Base-by-base conservation (phyloP, 2,113 vertebrate genomes). In the Tylochromis polylepis region DNA sequence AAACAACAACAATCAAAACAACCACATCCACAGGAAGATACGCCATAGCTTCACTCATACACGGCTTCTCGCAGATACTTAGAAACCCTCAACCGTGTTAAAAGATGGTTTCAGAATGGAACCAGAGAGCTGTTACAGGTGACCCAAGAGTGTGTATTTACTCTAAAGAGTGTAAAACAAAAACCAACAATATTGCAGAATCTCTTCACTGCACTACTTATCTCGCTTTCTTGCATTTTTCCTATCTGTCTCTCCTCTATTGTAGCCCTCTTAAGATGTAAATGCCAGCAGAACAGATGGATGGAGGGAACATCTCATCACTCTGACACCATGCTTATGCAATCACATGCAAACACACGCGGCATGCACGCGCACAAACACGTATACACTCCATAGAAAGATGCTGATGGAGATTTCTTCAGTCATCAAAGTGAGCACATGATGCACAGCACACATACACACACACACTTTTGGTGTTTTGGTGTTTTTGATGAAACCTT, bases 241-340 rank as follows among this genome's bases (percentile, higher is more conserved):
- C 78, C 81, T 22, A 2, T 84, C 57, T 85, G 3, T 84, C 88
- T 83, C 75, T 86, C 59, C 85, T 89, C 80, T 75, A 89, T 85
- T 91, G 85, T 92, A 56, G 67, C 84, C 72, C 62, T 90, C 84
- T 81, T 87, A 89, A 88, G 91, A 92, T 89, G 89, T 91, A 92
- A 92, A 93, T 92, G 91, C 91, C 93, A 93, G 88, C 85, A 82
- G 89, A 95, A 88, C 95, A 95, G 95, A 96, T 95, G 95, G 95
- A 95, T 89, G 90, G 70, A 87, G 83, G 55, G 91, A 91, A 94
- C 92, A 87, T 94, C 92, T 93, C 92, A 93, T 92, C 88, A 86
- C 88, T 87, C 83, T 84, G 88, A 91, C 93, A 91, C 90, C 82
- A 85, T 92, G 92, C 94, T 95, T 94, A 94, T 94, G 88, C 90